Evolutionary conservation across 2,888 invertebrate species (phyloP), one percentile per base, ranked within the genome.

Genomic region (Leptogaster cylindrica): DNA sequence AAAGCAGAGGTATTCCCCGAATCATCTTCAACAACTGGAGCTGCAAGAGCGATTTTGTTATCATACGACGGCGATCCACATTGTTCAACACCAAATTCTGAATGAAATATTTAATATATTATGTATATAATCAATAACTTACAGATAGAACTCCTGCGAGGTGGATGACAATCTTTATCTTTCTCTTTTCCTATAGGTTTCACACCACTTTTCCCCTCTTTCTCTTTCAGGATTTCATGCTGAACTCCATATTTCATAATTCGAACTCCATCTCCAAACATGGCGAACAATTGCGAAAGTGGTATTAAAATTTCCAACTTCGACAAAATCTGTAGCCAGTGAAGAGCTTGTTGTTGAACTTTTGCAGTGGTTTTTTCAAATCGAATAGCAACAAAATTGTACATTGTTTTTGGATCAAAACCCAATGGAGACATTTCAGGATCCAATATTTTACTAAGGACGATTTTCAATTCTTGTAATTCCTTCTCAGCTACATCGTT

Each of bases 351-450:
- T 75, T 93, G 88, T 77, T 95, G 94, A 0, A 92, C 90, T 76
- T 90, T 89, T 0, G 93, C 89, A 1, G 88, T 87, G 1, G 92
- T 90, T 76, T 86, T 88, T 76, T 84, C 89, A 76, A 97, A 96
- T 61, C 95, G 85, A 65, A 90, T 87, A 1, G 90, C 89, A 33
- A 98, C 92, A 80, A 99, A 99, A 76, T 92, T 91, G 81, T 97
- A 99, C 87, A 98, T 90, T 75, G 94, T 92, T 73, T 91, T 89
- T n/a, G 94, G 90, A 76, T 95, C 94, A 76, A 98, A 94, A 2
- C 97, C 96, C 36, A 97, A 83, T 55, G 97, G 95, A 70, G 93
- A 93, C 86, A 97, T 92, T 76, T 97, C 97, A 0, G 95, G 92
- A 83, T 99, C 99, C 76, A 99, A 85, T 69, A 98, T 94, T 87